These are phyloP conservation scores for Pelobates fuscus DNA, from an alignment of 2,113 vertebrate genomes.

Conservation along the genomic window DNA sequence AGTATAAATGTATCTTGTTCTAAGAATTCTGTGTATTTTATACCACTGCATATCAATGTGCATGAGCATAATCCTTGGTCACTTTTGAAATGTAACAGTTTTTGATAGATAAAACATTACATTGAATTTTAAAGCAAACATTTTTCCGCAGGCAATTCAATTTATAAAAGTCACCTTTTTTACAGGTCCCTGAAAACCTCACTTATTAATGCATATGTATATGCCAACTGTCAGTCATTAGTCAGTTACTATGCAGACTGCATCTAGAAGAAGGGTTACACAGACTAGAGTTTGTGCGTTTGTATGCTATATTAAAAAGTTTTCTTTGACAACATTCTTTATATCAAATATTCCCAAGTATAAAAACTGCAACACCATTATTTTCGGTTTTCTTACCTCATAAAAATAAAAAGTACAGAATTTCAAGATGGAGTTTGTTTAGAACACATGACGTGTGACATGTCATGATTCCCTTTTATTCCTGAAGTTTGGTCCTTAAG, in stretches of 20 bases:
- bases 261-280: not conserved
- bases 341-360: too few relatives aligned
- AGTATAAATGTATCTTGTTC: constrained; percentile 15
- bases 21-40: not conserved
- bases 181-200: constrained; percentile 14
- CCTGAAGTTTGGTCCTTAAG: too few relatives aligned
- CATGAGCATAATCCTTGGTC: not conserved
- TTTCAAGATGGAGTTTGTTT: too few relatives aligned
- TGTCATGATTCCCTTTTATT: too few relatives aligned
- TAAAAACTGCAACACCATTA: too few relatives aligned
- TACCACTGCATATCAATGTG: not conserved
- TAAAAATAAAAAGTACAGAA: too few relatives aligned
- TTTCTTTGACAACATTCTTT: not conserved
- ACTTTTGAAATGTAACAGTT: constrained; percentile 6
- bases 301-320: not conserved
- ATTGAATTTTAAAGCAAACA: constrained; percentile 25
- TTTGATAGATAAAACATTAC: constrained; percentile 32
- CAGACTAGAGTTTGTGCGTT: not conserved
- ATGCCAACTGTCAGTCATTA: constrained; percentile 21
- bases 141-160: constrained; percentile 21
- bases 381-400: too few relatives aligned
- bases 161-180: constrained; percentile 3
- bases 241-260: not conserved
- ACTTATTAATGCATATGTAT: constrained; percentile 17
- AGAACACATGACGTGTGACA: too few relatives aligned